Evolutionary conservation across 2,113 vertebrate genomes (phyloP), one percentile per base, ranked within the genome.

Genomic region (Setophaga kirtlandii): DNA sequence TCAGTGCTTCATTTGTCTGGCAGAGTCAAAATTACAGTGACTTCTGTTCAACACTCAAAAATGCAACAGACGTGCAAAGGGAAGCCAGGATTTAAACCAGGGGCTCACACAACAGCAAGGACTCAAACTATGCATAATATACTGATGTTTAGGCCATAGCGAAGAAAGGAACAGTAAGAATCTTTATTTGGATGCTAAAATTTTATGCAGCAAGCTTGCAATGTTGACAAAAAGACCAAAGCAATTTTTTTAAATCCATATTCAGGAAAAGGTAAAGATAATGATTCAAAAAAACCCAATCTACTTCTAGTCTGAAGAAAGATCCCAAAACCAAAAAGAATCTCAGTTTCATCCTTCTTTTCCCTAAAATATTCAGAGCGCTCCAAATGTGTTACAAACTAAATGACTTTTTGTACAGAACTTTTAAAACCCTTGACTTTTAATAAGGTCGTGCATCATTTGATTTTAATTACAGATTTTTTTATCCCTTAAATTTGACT

Each of bases 401-500:
- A 69, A 91, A 70, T 68, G 64, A 79, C 55, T 94, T 94, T 95
- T 87, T 78, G 58, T 75, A 81, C 44, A 27, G 63, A 84, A 93
- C 92, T 95, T 97, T 78, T 70, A 96, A 91, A 96, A 33, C 78
- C 80, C 56, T 91, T 94, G 63, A 91, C 89, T 97, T 97, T 83
- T 78, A 96, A 92, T 79, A 94, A 78, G 89, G 69, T 94, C 46
- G 23, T 80, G 85, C 91, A 96, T 86, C 55, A 93, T 93, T 91
- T 90, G 91, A 80, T 96, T 97, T 97, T 96, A 96, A 94, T 94
- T 83, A 89, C 81, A 87, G 68, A 77, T 90, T 90, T 97, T 89
- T 96, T 97, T 91, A 97, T 87, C 91, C 86, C 81, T 85, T 94
- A 93, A 96, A 97, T 94, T 94, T 87, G 80, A 96, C 94, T 87